phyloP scores from a whole-genome alignment of 2,113 vertebrate species.

The Silurus asotus region DNA sequence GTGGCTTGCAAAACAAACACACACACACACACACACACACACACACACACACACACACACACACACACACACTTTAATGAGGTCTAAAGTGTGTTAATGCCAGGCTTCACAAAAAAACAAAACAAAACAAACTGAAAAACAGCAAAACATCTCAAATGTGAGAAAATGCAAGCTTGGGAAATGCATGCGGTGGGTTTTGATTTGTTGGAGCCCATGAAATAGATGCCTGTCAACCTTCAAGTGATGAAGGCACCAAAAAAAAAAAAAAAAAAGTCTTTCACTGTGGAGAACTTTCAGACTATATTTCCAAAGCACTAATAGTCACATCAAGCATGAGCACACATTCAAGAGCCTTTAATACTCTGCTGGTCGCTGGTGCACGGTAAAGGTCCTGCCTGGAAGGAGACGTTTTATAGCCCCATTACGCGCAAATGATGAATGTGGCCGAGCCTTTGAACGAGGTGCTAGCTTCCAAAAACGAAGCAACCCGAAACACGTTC shows the following conservation, averaged over 20 bases:
- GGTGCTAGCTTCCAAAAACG: slow-evolving; percentile 6
- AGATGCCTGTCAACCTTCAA: background rate
- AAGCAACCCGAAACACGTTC: background rate
- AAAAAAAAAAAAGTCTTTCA: background rate
- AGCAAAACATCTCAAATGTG: background rate
- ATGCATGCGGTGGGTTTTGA: background rate
- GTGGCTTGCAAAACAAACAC: background rate
- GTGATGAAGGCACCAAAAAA: background rate
- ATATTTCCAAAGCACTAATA: slow-evolving; percentile 34
- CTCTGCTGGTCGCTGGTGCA: slow-evolving; percentile 31
- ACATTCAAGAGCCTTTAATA: slow-evolving; percentile 37
- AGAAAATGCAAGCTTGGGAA: background rate
- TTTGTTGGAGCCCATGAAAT: background rate
- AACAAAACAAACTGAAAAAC: background rate
- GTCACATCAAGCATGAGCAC: slow-evolving; percentile 32
- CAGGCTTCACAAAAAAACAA: background rate
- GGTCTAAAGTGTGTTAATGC: background rate
- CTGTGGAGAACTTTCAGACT: background rate
- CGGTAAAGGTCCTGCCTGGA: slow-evolving; percentile 42
- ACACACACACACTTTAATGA: background rate
- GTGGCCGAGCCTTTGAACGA: slow-evolving; percentile 24
- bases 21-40: background rate
- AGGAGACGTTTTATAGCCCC: slow-evolving; percentile 37
- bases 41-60: background rate
- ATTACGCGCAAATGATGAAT: slow-evolving; percentile 45